Percentiles rank a stretch among this genome's conserved stretches.
phyloP scores from a whole-genome alignment of 2,797 vertebrate genomes.

The Salmo trutta region DNA sequence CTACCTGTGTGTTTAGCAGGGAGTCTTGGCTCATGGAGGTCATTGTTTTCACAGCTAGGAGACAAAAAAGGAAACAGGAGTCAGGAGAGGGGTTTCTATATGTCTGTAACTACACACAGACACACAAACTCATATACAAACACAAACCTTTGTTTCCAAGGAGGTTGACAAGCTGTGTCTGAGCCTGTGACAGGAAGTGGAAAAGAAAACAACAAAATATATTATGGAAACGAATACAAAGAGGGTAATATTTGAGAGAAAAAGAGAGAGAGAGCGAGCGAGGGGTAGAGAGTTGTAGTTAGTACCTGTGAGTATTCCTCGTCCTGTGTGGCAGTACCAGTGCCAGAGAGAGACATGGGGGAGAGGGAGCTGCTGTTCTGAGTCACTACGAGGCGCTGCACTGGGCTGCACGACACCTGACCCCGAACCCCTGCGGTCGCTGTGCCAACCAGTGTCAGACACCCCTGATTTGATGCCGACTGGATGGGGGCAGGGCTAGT shows the following conservation, averaged over 20 bases:
- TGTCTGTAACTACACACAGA: neutral
- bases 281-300: neutral
- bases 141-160: constrained; percentile 71
- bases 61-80: constrained; percentile 25
- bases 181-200: constrained; percentile 67
- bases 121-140: neutral
- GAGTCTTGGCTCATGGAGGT: constrained; percentile 57
- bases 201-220: neutral
- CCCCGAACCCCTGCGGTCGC: constrained; percentile 67
- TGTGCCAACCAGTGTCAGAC: constrained; percentile 84
- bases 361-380: constrained; percentile 77
- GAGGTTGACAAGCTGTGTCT: constrained; percentile 79
- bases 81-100: neutral
- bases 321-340: constrained; percentile 46
- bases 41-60: constrained; percentile 61
- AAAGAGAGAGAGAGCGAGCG: too few relatives aligned
- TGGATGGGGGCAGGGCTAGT: constrained; percentile 68
- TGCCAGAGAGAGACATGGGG: constrained; percentile 38
- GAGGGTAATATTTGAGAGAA: neutral
- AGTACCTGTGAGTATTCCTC: constrained; percentile 76
- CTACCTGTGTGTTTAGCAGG: constrained; percentile 67
- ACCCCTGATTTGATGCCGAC: constrained; percentile 74
- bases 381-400: constrained; percentile 86
- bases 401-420: constrained; percentile 75
- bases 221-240: neutral